Evolutionary conservation across 2,888 invertebrate genomes (phyloP), one percentile per base, ranked within the genome.

Genomic region (Leptopterna dolabrata): DNA sequence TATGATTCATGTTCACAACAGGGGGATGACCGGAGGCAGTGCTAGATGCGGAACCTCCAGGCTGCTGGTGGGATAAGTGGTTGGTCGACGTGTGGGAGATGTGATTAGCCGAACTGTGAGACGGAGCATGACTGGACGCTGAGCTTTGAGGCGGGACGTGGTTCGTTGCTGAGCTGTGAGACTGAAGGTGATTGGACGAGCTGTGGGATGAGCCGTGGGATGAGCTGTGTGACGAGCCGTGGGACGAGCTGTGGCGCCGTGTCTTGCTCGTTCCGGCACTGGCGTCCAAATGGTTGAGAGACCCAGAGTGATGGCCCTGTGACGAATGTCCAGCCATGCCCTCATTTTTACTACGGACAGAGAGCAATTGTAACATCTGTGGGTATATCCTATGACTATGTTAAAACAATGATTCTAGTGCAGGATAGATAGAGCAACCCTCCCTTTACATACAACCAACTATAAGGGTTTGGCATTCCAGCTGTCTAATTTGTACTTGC

Each of bases 21-120:
- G 83, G 83, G 24, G 82, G 82, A 13, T 55, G 63, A 19, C 82
- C 82, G 0, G 86, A 45, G 4, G 76, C 63, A 19, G 86, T 86
- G n/a, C 51, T 78, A 51, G 86, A 86, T 29, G 86, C 86, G 2
- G 78, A 86, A 9, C 86, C 86, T 7, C 86, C 86, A 9, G 86
- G 86, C 47, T 86, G 86, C 29, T 86, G 86, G 30, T 86, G 86
- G 14, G 78, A 78, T 2, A 86, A 27, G 30, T 86, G 86, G 55
- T 86, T 86, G 24, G 86, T 86, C 3, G 86, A 86, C 51, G 63
- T 36, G 27, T 76, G 78, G 14, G 86, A 55, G 2, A 76, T 55
- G 63, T 86, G 76, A 63, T 86, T 86, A 14, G 82, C 24, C 55
- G 45, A 6, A 9, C 24, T 24, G 24, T 63, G 36, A 13, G 76